phyloP scores from a whole-genome alignment of 2,113 vertebrate genomes.

The Telmatochromis sp. region DNA sequence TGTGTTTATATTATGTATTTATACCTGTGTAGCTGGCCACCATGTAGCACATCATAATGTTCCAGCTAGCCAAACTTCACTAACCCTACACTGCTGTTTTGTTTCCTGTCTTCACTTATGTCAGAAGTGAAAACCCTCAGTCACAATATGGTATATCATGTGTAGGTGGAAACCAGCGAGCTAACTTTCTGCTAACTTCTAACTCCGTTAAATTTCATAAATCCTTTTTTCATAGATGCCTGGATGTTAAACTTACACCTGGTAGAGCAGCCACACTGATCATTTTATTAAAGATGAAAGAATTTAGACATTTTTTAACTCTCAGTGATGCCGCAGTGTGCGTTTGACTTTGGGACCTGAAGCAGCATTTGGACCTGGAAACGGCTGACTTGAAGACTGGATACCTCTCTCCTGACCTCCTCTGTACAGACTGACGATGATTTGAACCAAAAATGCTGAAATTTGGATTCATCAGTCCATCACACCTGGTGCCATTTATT shows the following conservation, averaged over 20 bases:
- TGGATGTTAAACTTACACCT: background rate
- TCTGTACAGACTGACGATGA: background rate
- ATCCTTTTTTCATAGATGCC: background rate
- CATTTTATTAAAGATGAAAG: background rate
- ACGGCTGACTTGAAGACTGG: background rate
- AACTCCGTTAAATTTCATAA: background rate
- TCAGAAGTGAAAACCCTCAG: background rate
- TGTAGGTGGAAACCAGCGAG: background rate
- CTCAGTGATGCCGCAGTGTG: background rate
- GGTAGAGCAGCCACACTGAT: background rate
- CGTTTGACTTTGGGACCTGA: background rate
- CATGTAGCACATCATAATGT: background rate
- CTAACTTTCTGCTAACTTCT: background rate
- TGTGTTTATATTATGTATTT: background rate
- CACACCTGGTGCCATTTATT: background rate
- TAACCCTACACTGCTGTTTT: background rate
- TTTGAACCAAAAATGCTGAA: background rate
- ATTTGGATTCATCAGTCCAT: background rate
- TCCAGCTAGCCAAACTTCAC: background rate
- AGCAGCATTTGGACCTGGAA: background rate
- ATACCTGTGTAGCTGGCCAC: background rate
- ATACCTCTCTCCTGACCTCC: background rate
- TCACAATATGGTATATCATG: background rate
- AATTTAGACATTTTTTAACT: background rate
- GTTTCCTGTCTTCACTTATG: background rate